phyloP scores from a whole-genome alignment of 1,140 invertebrate species.

The Dermatophagoides farinae region DNA sequence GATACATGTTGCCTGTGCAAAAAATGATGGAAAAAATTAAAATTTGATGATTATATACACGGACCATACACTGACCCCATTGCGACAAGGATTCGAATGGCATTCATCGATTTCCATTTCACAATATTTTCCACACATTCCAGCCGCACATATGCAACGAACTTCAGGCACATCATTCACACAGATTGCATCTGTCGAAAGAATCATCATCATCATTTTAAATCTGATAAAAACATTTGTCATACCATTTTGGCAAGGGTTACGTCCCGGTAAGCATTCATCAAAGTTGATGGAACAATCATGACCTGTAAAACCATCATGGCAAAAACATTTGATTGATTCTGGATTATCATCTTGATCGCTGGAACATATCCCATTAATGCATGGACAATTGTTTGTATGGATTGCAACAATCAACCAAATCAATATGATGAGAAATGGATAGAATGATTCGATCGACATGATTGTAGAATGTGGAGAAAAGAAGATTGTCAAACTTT shows the following conservation, averaged over 20 bases:
- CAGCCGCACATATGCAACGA: slow-evolving; percentile 27
- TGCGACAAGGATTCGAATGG: slow-evolving; percentile 60
- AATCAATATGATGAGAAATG: too few relatives aligned
- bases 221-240: background rate
- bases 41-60: background rate
- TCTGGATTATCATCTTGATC: background rate
- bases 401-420: too few relatives aligned
- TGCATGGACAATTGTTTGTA: background rate
- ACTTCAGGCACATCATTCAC: background rate
- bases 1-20: slow-evolving; percentile 41
- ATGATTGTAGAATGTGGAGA: too few relatives aligned
- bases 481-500: too few relatives aligned
- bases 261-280: slow-evolving; percentile 37
- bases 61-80: slow-evolving; percentile 29
- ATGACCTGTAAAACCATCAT: slow-evolving; percentile 63
- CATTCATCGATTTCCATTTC: slow-evolving; percentile 76
- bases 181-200: background rate
- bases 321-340: slow-evolving; percentile 46
- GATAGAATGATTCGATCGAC: too few relatives aligned
- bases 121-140: slow-evolving; percentile 72
- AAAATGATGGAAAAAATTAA: background rate
- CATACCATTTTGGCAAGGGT: slow-evolving; percentile 6
- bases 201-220: background rate
- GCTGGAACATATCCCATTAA: background rate
- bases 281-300: slow-evolving; percentile 81